A percentile compares a stretch with the other conserved stretches of the same genome.
Conservation (phyloP, 2,888 invertebrate genomes). For the Rotaria macrura region DNA sequence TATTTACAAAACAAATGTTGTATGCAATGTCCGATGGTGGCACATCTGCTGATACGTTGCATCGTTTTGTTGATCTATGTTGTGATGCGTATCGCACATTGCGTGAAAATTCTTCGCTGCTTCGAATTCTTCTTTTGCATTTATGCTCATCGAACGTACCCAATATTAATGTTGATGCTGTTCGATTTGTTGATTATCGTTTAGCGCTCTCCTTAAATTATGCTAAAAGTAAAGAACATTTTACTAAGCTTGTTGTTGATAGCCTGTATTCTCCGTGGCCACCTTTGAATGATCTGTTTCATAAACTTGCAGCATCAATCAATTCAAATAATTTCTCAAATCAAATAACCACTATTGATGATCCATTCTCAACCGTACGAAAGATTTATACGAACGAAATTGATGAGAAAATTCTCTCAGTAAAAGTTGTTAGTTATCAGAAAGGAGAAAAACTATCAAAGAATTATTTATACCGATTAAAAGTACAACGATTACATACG, state of each 20-base stretch:
- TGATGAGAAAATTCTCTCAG: slow-evolving; percentile 74
- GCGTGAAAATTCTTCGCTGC: slow-evolving; percentile 74
- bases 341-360: background rate
- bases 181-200: slow-evolving; percentile 27
- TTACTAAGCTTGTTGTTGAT: slow-evolving; percentile 24
- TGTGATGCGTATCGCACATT: slow-evolving; percentile 93
- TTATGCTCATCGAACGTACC: slow-evolving; percentile 16
- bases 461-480: slow-evolving; percentile 45
- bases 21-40: slow-evolving; percentile 96
- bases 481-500: slow-evolving; percentile 72
- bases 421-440: slow-evolving; percentile 75
- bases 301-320: slow-evolving; percentile 25
- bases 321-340: background rate
- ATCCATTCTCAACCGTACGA: slow-evolving; percentile 34
- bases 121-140: slow-evolving; percentile 62
- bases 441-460: slow-evolving; percentile 74
- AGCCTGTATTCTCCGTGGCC: slow-evolving; percentile 27
- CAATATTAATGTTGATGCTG: slow-evolving; percentile 17
- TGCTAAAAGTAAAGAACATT: background rate
- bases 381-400: slow-evolving; percentile 49
- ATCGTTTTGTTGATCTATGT: slow-evolving; percentile 93
- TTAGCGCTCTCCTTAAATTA: slow-evolving; percentile 23
- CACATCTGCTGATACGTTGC: slow-evolving; percentile 73
- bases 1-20: slow-evolving; percentile 94
- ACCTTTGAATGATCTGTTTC: slow-evolving; percentile 22